Percentiles rank a stretch among this genome's conserved stretches.
Conservation (phyloP, 2,113 vertebrate genomes). For the Corydoras maculifer region DNA sequence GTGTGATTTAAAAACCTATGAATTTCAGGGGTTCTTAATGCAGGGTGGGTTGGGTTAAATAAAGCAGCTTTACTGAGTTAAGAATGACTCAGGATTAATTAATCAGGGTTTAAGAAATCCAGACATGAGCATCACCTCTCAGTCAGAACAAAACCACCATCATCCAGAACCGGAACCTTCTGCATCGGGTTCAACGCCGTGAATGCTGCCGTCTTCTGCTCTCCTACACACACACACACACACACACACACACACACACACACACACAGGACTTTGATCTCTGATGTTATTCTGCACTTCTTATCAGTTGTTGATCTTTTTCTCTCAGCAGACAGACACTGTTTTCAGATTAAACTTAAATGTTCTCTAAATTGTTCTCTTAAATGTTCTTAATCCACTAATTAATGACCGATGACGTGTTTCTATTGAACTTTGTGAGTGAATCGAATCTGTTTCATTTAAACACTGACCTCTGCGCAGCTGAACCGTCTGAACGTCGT, state of each 20-base stretch:
- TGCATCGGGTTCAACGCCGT: conserved; percentile 63
- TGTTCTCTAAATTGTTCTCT: neutral
- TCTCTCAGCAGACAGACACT: too few species aligned
- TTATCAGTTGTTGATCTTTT: neutral
- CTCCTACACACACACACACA: conserved; percentile 48
- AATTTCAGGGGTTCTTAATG: neutral
- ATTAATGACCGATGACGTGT: neutral
- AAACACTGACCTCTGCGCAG: conserved; percentile 57
- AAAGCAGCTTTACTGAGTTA: neutral
- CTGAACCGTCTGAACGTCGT: conserved; percentile 53
- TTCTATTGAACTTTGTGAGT: neutral
- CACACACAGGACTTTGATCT: neutral
- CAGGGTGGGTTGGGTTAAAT: neutral
- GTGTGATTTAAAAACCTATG: too few species aligned
- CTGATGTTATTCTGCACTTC: neutral
- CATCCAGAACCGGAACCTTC: conserved; percentile 66
- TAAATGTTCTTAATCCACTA: neutral
- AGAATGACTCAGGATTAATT: too few species aligned
- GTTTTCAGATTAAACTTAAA: neutral
- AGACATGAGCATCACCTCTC: conserved; percentile 55
- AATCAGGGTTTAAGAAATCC: neutral
- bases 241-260: conserved; percentile 6
- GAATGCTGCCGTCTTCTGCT: conserved; percentile 57
- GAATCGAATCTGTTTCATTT: neutral
- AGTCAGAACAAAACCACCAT: conserved; percentile 60